Evolutionary conservation across 2,797 vertebrate genomes (phyloP).

Genomic region (Myiotriccus ornatus): DNA sequence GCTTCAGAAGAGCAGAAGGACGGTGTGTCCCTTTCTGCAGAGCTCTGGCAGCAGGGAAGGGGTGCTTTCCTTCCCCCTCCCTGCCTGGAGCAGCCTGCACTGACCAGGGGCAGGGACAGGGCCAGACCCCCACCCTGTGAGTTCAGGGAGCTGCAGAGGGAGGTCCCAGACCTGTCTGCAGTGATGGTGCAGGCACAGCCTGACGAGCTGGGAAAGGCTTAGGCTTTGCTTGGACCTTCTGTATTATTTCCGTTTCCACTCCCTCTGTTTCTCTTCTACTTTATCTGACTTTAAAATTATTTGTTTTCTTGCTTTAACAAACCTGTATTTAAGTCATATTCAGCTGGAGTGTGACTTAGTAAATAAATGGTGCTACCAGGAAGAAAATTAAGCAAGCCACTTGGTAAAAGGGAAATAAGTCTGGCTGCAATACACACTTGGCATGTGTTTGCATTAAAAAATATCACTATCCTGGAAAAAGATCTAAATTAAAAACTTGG

Average conservation of each 20-base stretch:
- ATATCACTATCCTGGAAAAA: neutral
- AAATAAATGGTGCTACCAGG: neutral
- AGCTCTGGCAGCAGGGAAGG: neutral
- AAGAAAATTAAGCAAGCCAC: neutral
- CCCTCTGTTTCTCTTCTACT: neutral
- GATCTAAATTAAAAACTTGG: neutral
- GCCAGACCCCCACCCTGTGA: neutral
- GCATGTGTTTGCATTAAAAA: neutral
- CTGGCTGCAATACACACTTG: neutral
- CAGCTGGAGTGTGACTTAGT: neutral
- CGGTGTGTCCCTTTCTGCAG: neutral
- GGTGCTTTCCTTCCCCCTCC: accelerated
- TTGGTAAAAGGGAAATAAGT: neutral
- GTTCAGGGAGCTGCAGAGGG: neutral
- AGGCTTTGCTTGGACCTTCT: neutral
- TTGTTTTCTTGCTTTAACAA: neutral
- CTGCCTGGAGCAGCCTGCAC: neutral
- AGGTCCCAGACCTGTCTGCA: neutral
- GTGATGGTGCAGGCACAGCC: neutral
- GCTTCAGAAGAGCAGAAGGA: neutral
- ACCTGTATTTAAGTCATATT: neutral
- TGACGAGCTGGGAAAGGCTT: neutral
- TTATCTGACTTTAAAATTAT: neutral
- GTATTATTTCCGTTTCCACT: neutral
- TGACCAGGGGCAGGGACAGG: neutral